A percentile compares a stretch with the other conserved stretches of the same genome.
Evolutionary conservation across 2,113 vertebrate genomes (phyloP).

Genomic region (Albula goreensis): DNA sequence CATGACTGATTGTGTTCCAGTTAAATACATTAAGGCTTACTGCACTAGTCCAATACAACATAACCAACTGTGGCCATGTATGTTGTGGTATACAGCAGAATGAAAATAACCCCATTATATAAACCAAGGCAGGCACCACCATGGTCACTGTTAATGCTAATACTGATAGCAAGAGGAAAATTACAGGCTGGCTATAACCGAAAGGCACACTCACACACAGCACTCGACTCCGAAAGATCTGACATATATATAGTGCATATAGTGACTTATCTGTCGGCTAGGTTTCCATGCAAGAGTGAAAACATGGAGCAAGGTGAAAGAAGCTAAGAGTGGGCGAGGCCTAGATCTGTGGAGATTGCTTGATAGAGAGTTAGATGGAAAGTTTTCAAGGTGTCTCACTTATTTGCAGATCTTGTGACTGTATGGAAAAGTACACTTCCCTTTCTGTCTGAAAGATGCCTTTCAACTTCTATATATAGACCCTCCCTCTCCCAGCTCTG

Average conservation of each 20-base stretch:
- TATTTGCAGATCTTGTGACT: conserved; percentile 25
- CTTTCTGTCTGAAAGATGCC: background rate
- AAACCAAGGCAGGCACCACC: too few relatives aligned
- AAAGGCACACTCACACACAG: background rate
- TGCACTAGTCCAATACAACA: too few relatives aligned
- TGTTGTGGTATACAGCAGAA: too few relatives aligned
- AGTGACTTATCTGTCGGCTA: too few relatives aligned
- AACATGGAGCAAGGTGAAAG: background rate
- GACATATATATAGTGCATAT: too few relatives aligned
- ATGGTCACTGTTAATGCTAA: background rate
- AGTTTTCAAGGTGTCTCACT: conserved; percentile 34
- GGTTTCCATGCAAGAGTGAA: background rate
- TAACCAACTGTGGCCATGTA: too few relatives aligned
- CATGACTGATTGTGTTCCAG: too few relatives aligned
- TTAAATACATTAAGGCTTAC: too few relatives aligned
- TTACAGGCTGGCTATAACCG: background rate
- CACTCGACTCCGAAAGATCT: too few relatives aligned
- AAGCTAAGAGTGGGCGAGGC: background rate
- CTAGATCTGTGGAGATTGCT: background rate
- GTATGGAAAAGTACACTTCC: conserved; percentile 21
- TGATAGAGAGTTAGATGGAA: background rate
- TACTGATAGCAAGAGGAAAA: background rate
- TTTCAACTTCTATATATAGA: conserved; percentile 2
- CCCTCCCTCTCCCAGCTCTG: background rate
- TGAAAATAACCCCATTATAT: too few relatives aligned